Percentiles rank a stretch among this genome's conserved stretches.
These are phyloP conservation scores for Halcyon badia DNA, from an alignment of 2,797 vertebrate species.

Conservation along the genomic window DNA sequence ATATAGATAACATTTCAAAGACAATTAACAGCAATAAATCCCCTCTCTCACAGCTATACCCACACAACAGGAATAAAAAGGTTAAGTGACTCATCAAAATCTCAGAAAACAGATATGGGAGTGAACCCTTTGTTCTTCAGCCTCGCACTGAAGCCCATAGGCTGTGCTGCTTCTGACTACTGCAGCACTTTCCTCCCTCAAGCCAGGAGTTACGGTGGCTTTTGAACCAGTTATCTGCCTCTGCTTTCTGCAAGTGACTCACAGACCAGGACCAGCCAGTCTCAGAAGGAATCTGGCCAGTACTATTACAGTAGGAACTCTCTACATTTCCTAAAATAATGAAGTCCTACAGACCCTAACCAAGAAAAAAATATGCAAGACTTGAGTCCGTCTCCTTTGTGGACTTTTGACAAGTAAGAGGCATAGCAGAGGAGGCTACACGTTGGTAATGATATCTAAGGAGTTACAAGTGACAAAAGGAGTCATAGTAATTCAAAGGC, in stretches of 20 bases:
- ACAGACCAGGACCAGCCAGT: neutral
- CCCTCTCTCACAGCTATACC: neutral
- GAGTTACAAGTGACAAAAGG: neutral
- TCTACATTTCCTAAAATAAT: neutral
- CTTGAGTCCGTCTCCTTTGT: neutral
- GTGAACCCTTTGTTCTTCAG: neutral
- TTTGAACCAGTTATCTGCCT: neutral
- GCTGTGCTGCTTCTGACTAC: neutral
- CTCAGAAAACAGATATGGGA: neutral
- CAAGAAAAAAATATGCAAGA: neutral
- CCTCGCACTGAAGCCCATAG: neutral
- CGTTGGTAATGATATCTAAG: neutral
- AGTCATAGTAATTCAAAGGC: neutral
- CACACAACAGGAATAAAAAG: neutral
- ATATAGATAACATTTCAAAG: neutral
- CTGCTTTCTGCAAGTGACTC: neutral
- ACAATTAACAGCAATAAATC: neutral
- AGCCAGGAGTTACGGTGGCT: neutral
- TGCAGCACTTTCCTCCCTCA: neutral
- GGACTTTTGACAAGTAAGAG: neutral
- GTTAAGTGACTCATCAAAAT: slow-evolving; percentile 9
- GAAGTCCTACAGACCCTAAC: neutral
- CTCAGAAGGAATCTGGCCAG: neutral
- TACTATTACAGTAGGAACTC: neutral
- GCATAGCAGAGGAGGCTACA: neutral